These are phyloP conservation scores for Maccullochella peelii DNA, from an alignment of 2,113 vertebrate species.

Conservation along the genomic window DNA sequence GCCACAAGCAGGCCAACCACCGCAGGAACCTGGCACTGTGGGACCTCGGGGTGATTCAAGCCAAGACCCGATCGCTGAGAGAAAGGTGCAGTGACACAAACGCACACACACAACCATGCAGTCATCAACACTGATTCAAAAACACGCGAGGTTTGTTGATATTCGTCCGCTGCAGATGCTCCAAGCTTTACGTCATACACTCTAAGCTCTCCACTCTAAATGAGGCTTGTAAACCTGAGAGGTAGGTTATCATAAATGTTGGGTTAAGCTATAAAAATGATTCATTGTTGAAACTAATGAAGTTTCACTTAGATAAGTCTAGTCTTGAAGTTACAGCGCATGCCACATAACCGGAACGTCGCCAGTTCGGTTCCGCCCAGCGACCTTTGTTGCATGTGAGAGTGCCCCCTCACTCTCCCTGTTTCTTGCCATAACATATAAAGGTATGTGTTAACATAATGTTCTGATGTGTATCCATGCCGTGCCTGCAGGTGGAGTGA, in stretches of 20 bases:
- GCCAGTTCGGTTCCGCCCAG: no score
- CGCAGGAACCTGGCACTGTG: constrained; percentile 92
- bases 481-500: constrained; percentile 86
- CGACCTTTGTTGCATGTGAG: no score
- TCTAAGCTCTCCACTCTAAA: neutral
- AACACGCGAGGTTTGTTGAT: neutral
- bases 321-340: neutral
- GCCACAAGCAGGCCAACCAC: constrained; percentile 91
- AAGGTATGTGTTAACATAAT: neutral
- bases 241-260: neutral
- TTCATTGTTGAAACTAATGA: neutral
- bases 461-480: neutral
- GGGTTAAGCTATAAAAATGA: no score
- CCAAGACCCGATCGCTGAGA: constrained; percentile 94
- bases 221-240: neutral
- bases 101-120: neutral
- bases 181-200: neutral
- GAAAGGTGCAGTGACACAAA: constrained; percentile 86
- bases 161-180: neutral
- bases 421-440: no score
- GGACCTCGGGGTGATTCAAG: constrained; percentile 97
- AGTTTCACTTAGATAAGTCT: neutral
- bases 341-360: no score
- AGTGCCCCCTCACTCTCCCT: no score
- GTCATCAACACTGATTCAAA: neutral